Percentiles rank a stretch among this genome's conserved stretches.
Conservation (phyloP, 1,140 invertebrate genomes). For the Drosophila takahashii region DNA sequence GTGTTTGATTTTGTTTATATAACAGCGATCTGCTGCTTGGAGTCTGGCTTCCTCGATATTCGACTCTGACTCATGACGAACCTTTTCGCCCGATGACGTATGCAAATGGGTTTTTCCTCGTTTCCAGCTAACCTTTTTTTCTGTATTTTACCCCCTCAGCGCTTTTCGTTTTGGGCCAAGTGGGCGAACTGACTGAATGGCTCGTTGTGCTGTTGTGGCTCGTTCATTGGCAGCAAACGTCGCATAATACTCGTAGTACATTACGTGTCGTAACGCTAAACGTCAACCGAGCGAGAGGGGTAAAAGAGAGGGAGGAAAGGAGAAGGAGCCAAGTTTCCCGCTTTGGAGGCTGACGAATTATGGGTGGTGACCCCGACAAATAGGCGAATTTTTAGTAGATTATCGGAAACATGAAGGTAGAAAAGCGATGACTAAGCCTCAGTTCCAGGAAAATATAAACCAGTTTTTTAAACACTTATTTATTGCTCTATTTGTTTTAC, state of each 20-base stretch:
- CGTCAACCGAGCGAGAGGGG: slow-evolving; percentile 2
- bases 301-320: neutral
- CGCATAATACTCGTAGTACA: slow-evolving; percentile 60
- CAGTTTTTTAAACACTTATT: no score
- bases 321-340: slow-evolving; percentile 7
- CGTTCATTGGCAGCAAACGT: slow-evolving; percentile 32
- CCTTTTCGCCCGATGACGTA: slow-evolving; percentile 50
- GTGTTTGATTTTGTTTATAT: slow-evolving; percentile 25
- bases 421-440: neutral
- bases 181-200: slow-evolving; percentile 34
- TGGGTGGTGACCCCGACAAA: slow-evolving; percentile 38
- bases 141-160: neutral
- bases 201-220: slow-evolving; percentile 20
- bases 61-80: slow-evolving; percentile 52
- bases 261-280: slow-evolving; percentile 67
- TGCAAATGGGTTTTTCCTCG: slow-evolving; percentile 45
- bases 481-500: no score
- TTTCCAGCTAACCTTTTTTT: slow-evolving; percentile 10
- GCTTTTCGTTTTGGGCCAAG: slow-evolving; percentile 45
- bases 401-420: slow-evolving; percentile 1
- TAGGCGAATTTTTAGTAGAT: slow-evolving; percentile 8
- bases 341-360: slow-evolving; percentile 13
- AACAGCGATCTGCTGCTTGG: slow-evolving; percentile 2
- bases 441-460: no score
- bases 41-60: slow-evolving; percentile 28